Conservation (phyloP, 1,140 invertebrate genomes). For the Drosophila albomicans region DNA sequence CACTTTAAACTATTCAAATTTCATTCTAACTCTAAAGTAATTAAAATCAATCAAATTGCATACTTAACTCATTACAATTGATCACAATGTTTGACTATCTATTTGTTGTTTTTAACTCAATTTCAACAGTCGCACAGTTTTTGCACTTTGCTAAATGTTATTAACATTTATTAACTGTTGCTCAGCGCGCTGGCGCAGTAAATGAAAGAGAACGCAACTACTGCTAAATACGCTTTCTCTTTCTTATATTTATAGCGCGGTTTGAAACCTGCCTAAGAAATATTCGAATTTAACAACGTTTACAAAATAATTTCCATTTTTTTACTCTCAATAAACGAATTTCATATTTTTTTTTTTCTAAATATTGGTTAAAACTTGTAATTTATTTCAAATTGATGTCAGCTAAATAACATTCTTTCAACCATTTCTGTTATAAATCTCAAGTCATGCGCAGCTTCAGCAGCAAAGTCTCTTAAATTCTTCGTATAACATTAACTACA, state of each 20-base stretch:
- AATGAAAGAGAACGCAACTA: background rate
- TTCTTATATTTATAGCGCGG: conserved; percentile 34
- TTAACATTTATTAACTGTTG: conserved; percentile 7
- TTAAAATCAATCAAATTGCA: background rate
- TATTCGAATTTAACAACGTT: background rate
- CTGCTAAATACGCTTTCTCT: background rate
- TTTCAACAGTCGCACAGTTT: background rate
- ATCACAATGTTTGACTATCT: background rate
- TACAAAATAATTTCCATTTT: no score
- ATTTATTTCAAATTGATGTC: no score
- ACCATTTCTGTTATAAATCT: background rate
- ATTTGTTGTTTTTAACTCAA: background rate
- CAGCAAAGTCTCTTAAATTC: background rate
- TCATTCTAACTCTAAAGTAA: background rate
- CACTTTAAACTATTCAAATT: no score
- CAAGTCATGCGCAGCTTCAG: conserved; percentile 11
- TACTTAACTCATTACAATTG: background rate
- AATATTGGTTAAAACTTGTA: no score
- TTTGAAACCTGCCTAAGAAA: conserved; percentile 22
- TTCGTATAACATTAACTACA: no score
- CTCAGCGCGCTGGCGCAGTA: conserved; percentile 21
- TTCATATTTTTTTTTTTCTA: no score
- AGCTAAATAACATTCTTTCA: background rate
- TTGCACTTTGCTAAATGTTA: conserved; percentile 23
- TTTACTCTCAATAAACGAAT: no score